Base-by-base conservation (phyloP, 1,140 invertebrate genomes). In the Drosophila sucinea region DNA sequence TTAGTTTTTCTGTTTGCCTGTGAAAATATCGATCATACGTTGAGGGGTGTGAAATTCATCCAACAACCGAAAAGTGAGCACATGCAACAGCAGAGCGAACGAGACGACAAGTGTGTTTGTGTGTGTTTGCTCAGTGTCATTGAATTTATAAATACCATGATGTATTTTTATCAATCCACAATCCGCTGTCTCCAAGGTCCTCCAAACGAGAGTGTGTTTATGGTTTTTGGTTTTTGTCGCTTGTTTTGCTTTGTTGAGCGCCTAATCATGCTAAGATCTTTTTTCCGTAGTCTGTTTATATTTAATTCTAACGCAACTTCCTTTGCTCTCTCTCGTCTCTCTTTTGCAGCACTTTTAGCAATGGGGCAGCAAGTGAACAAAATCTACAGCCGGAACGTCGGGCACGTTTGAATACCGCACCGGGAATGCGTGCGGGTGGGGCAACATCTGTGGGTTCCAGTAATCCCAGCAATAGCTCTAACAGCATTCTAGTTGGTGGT, bases 351-450 rank as follows among this genome's bases (percentile, higher is more conserved):
- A 91, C 91, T 40, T 92, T 91, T 56, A 92, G 91, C 81, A 92
- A 92, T 90, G 90, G 90, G 27, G 90, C 89, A 23, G 44, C 44
- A 17, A 77, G 83, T 40, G 91, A 91, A 55, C 73, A 77, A 73
- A 83, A 56, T 32, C 41, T 92, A 41, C 77, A 86, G 63, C 91
- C 91, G 1, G 89, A 91, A 72, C 65, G 91, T 54, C 71, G 91
- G 56, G 90, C 91, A 2, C 91, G 91, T 38, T 67, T 92, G 10
- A 92, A 92, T 60, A 92, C 91, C 10, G 91, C 91, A 25, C 91
- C 91, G 8, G 90, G 87, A 1, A 91, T 91, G 87, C 87, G 90
- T 30, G 62, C 62, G 10, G 11, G 23, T 51, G 23, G 25, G n/a
- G 62, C 67, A 17, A 17, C 17, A 10, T 38, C 35, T 38, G 35